Base-by-base conservation (phyloP, 2,113 vertebrate species). In the Excalfactoria chinensis region DNA sequence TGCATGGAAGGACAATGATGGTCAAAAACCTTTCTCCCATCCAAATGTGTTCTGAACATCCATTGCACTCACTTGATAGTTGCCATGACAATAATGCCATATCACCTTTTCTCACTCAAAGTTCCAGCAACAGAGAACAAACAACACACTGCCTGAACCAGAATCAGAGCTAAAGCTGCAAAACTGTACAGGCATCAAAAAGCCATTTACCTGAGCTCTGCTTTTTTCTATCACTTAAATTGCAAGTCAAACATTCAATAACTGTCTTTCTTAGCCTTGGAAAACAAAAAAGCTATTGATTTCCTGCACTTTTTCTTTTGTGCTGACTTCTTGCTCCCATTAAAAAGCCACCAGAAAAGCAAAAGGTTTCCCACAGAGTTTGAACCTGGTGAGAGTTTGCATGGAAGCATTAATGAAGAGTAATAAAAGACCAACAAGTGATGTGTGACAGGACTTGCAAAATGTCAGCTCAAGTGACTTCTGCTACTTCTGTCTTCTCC, bases 211-310 rank as follows among this genome's bases (percentile, higher is more conserved):
- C 78, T 66, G 51, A 83, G 90, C 46, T 70, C 55, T 34, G 46
- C 6, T 84, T 84, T 92, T 85, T 90, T 58, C 41, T 86, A 21
- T 63, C 43, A 40, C 23, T 40, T 83, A 77, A 93, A 92, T 48
- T 83, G 51, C 51, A 91, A 92, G 82, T 80, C 75, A 96, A 94
- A 89, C 75, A 35, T 83, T 85, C 78, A 46, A 56, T 94, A 91
- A 82, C 77, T 77, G n/a, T 93, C 84, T 83, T 79, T 87, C 86
- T 92, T 71, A 82, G 74, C n/a, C 46, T 85, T 9, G 0, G 56
- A 87, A 95, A 94, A 93, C 92, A 95, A 85, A 85, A 86, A 72
- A 72, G 30, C 49, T 90, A 89, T 82, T 79, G 90, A 95, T 96
- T 92, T 88, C 69, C 59, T 82, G 73, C n/a, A 82, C 40, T 69